Conservation (phyloP, 2,113 vertebrate genomes). For the Phoenicopterus ruber region DNA sequence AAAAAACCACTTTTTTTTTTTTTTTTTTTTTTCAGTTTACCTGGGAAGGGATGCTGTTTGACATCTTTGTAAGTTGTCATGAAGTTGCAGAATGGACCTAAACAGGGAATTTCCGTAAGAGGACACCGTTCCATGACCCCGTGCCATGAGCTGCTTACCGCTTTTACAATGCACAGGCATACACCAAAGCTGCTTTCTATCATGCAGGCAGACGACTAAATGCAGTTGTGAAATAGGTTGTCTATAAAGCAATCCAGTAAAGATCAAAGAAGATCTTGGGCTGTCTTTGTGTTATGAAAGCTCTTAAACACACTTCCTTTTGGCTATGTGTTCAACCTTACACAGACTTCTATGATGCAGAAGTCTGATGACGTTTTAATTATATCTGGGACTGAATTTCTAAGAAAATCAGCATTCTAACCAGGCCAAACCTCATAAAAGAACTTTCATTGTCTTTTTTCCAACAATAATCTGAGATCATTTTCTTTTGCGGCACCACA, state of each 20-base stretch:
- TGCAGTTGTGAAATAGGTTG: slow-evolving; percentile 31
- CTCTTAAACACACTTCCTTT: slow-evolving; percentile 48
- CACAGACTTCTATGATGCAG: slow-evolving; percentile 27
- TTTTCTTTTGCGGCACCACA: neutral
- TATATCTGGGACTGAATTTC: slow-evolving; percentile 28
- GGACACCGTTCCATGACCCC: neutral
- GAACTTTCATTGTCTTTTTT: neutral
- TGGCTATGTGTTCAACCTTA: neutral
- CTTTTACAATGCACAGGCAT: neutral
- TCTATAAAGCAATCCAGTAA: slow-evolving; percentile 9
- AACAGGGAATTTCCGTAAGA: neutral
- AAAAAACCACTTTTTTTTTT: neutral
- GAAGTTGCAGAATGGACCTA: neutral
- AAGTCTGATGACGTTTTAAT: slow-evolving; percentile 27
- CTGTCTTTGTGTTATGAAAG: slow-evolving; percentile 23
- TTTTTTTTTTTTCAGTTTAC: neutral
- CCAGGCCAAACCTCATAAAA: slow-evolving; percentile 31
- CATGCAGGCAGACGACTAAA: slow-evolving; percentile 40
- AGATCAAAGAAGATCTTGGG: neutral
- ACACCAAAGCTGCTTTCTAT: slow-evolving; percentile 38
- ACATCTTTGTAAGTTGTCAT: neutral
- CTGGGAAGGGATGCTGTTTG: neutral
- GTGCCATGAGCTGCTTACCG: neutral
- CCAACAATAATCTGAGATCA: neutral
- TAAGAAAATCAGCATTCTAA: slow-evolving; percentile 20